These are phyloP conservation scores for Pyrocoelia pectoralis DNA, from an alignment of 2,888 invertebrate genomes.

Conservation along the genomic window DNA sequence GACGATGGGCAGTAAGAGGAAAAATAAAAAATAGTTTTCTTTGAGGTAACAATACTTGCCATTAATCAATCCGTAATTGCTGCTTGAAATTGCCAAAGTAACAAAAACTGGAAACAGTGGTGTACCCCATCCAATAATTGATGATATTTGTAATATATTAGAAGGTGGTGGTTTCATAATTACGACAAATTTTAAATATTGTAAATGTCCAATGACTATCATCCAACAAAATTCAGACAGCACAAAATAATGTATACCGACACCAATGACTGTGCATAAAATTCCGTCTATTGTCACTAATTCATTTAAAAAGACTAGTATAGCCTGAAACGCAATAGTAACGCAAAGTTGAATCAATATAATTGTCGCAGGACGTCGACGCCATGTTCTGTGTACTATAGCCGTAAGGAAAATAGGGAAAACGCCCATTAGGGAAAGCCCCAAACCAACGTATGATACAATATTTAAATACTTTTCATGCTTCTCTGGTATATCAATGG, in stretches of 20 bases:
- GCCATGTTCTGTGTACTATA: constrained; percentile 64
- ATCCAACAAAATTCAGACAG: constrained; percentile 73
- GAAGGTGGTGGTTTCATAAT: constrained; percentile 66
- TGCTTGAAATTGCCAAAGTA: constrained; percentile 12
- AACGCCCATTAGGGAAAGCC: constrained; percentile 62
- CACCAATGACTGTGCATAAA: constrained; percentile 65
- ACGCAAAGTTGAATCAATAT: constrained; percentile 64
- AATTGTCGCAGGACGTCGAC: constrained; percentile 66
- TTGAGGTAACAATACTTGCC: constrained; percentile 62
- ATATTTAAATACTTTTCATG: constrained; percentile 53
- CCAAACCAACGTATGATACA: constrained; percentile 62
- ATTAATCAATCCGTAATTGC: constrained; percentile 46
- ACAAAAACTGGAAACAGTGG: constrained; percentile 63
- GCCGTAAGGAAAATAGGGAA: constrained; percentile 61
- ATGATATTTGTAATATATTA: constrained; percentile 66
- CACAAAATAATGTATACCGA: constrained; percentile 68
- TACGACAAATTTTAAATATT: constrained; percentile 68
- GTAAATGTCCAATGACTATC: constrained; percentile 70
- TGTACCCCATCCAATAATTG: constrained; percentile 68
- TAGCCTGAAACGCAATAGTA: constrained; percentile 58
- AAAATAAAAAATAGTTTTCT: constrained; percentile 61
- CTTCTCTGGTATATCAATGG: constrained; percentile 45
- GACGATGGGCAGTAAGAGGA: constrained; percentile 63
- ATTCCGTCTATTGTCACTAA: constrained; percentile 49
- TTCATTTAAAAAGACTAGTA: constrained; percentile 57